Evolutionary conservation across 1,140 invertebrate species (phyloP).

Genomic region (Pantala flavescens): DNA sequence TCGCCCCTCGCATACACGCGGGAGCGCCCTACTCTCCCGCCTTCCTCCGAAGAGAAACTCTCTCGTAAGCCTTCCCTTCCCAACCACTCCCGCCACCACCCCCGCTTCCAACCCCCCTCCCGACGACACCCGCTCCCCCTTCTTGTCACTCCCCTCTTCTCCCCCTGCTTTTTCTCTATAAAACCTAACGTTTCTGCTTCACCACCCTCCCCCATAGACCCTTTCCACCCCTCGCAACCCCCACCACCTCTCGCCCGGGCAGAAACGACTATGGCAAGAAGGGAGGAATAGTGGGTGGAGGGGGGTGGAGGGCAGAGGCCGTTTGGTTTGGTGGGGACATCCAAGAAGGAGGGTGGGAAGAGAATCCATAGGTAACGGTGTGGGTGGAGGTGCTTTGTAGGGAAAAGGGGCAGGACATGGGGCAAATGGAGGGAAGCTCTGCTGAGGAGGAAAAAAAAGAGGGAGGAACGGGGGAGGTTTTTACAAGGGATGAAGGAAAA

Average conservation of each 20-base stretch:
- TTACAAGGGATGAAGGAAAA: no score
- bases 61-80: slow-evolving; percentile 11
- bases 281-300: neutral
- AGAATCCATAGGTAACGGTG: neutral
- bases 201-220: neutral
- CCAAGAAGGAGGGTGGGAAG: neutral
- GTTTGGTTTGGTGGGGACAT: neutral
- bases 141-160: slow-evolving; percentile 15
- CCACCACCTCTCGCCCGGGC: slow-evolving; percentile 16
- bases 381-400: neutral
- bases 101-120: neutral
- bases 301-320: slow-evolving; percentile 3
- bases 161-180: slow-evolving; percentile 12
- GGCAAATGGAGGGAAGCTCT: no score
- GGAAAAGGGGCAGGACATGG: neutral
- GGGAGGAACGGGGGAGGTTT: no score
- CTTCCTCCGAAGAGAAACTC: slow-evolving; percentile 9
- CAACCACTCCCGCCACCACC: neutral
- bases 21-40: neutral
- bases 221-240: neutral
- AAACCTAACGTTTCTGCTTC: neutral
- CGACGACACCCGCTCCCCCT: slow-evolving; percentile 5
- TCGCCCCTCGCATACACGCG: neutral
- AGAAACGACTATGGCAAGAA: slow-evolving; percentile 24
- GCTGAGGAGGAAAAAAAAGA: no score